A percentile compares a stretch with the other conserved stretches of the same genome.
phyloP scores from a whole-genome alignment of 92 coral and sea anemone genomes.

The Paragorgia papillata region DNA sequence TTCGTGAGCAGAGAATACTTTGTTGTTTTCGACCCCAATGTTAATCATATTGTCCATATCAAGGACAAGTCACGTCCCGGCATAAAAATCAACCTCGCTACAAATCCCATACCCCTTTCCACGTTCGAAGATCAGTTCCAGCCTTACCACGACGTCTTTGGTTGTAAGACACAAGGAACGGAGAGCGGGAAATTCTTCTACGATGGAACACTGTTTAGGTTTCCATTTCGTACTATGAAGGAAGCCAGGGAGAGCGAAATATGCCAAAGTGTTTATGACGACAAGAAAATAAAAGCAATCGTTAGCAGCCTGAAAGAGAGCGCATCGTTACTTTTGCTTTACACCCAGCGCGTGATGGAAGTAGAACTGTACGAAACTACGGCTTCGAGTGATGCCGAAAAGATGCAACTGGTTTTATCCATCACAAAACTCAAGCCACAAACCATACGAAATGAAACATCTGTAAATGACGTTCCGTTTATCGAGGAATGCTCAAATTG shows the following conservation, averaged over 20 bases:
- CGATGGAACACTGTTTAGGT: constrained; percentile 63
- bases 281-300: constrained; percentile 43
- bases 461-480: constrained; percentile 29
- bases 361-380: constrained; percentile 56
- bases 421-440: constrained; percentile 1
- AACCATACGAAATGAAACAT: constrained; percentile 16
- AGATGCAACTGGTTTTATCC: constrained; percentile 21
- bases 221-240: constrained; percentile 59
- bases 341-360: constrained; percentile 60
- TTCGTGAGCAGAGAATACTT: constrained; percentile 47
- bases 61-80: constrained; percentile 59
- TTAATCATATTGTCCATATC: constrained; percentile 50
- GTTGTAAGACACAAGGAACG: constrained; percentile 51
- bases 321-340: constrained; percentile 63
- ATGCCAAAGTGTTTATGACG: constrained; percentile 54
- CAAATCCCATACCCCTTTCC: constrained; percentile 31
- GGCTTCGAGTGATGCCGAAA: constrained; percentile 6
- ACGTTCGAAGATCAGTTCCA: constrained; percentile 53
- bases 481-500: constrained; percentile 59
- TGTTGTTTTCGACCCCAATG: constrained; percentile 62
- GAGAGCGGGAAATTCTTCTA: constrained; percentile 46
- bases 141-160: constrained; percentile 63
- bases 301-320: constrained; percentile 55
- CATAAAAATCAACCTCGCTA: constrained; percentile 42
- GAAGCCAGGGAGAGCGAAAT: constrained; percentile 47